Percentiles rank a stretch among this genome's conserved stretches.
These are phyloP conservation scores for Bambusicola thoracicus DNA, from an alignment of 2,113 vertebrate genomes.

Conservation along the genomic window DNA sequence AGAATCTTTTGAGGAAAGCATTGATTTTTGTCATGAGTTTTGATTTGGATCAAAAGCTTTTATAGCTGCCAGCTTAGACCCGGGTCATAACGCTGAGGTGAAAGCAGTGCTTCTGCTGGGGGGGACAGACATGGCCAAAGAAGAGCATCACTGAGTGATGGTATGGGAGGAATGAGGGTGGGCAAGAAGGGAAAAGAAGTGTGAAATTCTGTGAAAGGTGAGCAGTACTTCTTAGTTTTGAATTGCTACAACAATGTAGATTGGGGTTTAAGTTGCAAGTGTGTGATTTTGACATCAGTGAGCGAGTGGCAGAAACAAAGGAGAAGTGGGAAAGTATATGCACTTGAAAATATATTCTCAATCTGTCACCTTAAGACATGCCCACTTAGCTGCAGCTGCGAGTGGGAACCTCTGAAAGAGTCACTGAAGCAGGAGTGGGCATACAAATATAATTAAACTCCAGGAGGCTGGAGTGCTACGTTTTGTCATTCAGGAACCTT, in stretches of 20 bases:
- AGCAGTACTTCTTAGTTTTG: neutral
- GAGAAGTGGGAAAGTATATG: neutral
- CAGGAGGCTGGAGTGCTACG: conserved; percentile 47
- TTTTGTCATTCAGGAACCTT: conserved; percentile 55
- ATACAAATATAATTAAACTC: conserved; percentile 56
- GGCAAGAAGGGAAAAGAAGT: neutral
- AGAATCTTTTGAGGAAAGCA: neutral
- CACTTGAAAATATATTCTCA: neutral
- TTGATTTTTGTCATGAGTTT: neutral
- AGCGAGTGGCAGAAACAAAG: neutral
- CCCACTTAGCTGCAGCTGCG: conserved; percentile 57
- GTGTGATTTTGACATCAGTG: neutral
- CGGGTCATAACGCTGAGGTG: neutral
- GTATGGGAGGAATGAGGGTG: neutral
- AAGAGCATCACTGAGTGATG: neutral
- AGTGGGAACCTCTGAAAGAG: conserved; percentile 54
- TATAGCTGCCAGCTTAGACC: conserved; percentile 44
- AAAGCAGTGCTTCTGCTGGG: neutral
- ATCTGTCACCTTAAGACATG: neutral
- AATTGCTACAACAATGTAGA: neutral
- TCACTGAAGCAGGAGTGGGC: conserved; percentile 48
- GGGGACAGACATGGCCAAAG: conserved; percentile 35
- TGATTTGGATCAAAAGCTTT: conserved; percentile 49
- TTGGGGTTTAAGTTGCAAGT: neutral
- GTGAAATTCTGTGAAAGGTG: conserved; percentile 7